These are phyloP conservation scores for Martes flavigula DNA, from an alignment of 2,797 vertebrate genomes.

Conservation along the genomic window DNA sequence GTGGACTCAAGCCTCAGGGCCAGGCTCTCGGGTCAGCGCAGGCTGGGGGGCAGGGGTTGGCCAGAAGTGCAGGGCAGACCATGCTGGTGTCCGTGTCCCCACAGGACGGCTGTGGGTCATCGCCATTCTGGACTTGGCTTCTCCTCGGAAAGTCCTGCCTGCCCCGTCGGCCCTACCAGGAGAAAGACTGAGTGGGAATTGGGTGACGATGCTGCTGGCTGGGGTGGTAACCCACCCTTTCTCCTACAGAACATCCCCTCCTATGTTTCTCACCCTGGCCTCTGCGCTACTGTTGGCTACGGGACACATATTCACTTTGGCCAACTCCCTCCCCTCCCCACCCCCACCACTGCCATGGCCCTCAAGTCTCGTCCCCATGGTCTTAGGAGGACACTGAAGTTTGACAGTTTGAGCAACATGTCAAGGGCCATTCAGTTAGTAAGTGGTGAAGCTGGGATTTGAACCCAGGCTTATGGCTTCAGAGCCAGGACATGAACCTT, in stretches of 20 bases:
- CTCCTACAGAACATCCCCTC: too few species aligned
- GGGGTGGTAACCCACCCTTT: too few species aligned
- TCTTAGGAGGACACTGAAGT: background rate
- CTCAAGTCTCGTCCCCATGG: rapidly evolving
- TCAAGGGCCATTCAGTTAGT: background rate
- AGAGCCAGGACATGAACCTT: background rate
- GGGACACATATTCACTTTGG: background rate
- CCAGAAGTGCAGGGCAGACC: background rate
- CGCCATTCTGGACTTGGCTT: background rate
- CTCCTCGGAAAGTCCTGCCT: background rate
- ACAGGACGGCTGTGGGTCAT: background rate
- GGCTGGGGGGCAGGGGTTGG: background rate
- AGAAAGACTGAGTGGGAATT: background rate
- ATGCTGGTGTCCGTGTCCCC: background rate
- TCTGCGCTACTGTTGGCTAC: background rate
- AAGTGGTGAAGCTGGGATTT: background rate
- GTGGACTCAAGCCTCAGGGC: background rate
- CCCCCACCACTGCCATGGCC: too few species aligned
- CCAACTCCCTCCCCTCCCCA: too few species aligned
- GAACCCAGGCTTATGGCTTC: background rate
- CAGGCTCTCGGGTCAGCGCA: background rate
- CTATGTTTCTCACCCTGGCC: rapidly evolving
- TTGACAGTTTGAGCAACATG: background rate
- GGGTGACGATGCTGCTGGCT: rapidly evolving
- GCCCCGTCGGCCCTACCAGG: rapidly evolving